Base-by-base conservation (phyloP, 1,140 invertebrate genomes). In the Zaprionus capensis region DNA sequence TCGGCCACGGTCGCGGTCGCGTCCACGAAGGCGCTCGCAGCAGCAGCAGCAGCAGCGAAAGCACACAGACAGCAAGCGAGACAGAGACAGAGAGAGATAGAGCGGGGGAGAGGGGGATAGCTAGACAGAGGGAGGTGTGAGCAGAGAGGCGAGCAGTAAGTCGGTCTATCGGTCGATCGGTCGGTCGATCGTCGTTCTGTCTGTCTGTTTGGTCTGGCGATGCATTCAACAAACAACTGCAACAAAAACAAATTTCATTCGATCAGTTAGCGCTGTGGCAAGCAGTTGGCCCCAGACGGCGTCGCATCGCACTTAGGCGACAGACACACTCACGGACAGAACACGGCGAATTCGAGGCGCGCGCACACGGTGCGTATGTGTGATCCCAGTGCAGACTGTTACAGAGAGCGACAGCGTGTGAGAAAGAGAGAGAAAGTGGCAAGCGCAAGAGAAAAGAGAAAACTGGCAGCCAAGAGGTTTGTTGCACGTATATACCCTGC, bases 231-330 rank as follows among this genome's bases (percentile, higher is more conserved):
- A 53, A 26, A 62, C 51, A 71, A 76, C 34, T 76, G 68, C 61
- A 76, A 76, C 73, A 76, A 76, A 71, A 76, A 76, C 73, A 76
- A 76, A 63, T 68, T 51, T 83, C 61, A 83, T 79, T 83, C 67
- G 81, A 72, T 76, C 20, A 70, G 49, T 78, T 82, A 67, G 36
- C 51, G 68, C 61, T 86, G 82, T 80, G 82, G 82, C 66, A 86
- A 85, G 82, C 79, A 70, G 83, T 82, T 87, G 83, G 65, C 82
- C 82, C 82, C 82, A 81, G 82, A 84, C 72, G 31, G 31, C 31
- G 31, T 34, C 31, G 81, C 76, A 75, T 75, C 71, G 57, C 66
- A 57, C 67, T 63, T 59, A 61, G 55, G 56, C 34, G 44, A 22
- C 12, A 57, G 51, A 38, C 44, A 63, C 22, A 63, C 22, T 15